phyloP scores from a whole-genome alignment of 2,797 vertebrate genomes.

The Alosa sapidissima region DNA sequence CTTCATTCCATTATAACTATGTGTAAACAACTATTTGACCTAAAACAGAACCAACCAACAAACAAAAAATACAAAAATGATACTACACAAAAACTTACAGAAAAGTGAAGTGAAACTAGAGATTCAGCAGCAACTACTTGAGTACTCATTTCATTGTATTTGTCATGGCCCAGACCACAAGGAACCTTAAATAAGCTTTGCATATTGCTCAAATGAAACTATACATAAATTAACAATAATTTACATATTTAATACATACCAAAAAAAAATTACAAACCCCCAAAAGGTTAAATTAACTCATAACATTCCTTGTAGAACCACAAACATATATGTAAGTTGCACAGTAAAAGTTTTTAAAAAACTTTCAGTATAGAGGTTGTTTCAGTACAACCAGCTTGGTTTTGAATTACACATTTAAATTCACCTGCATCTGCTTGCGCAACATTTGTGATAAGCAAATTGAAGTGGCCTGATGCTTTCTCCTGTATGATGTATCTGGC shows the following conservation, averaged over 20 bases:
- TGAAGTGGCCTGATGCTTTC: conserved; percentile 83
- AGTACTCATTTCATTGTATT: neutral
- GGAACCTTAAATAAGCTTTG: conserved; percentile 22
- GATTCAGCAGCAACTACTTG: conserved; percentile 17
- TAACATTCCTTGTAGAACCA: conserved; percentile 13
- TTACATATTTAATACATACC: conserved; percentile 40
- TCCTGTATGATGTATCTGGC: conserved; percentile 83
- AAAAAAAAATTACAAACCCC: conserved; percentile 16
- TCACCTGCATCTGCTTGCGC: conserved; percentile 82
- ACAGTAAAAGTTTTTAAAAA: conserved; percentile 61
- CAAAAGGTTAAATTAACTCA: conserved; percentile 19
- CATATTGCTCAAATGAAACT: conserved; percentile 23
- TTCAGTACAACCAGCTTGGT: conserved; percentile 80
- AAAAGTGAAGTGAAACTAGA: neutral
- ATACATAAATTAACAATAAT: conserved; percentile 44
- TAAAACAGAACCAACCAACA: neutral
- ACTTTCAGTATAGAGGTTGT: conserved; percentile 82
- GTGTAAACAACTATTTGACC: neutral
- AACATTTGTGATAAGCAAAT: conserved; percentile 86
- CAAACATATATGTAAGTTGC: neutral
- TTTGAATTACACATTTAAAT: conserved; percentile 88
- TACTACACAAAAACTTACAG: neutral
- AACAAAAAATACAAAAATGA: neutral
- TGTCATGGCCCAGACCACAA: neutral
- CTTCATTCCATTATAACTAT: neutral